Percentiles rank a stretch among this genome's conserved stretches.
Conservation (phyloP, 2,113 vertebrate species). For the Fulica atra region DNA sequence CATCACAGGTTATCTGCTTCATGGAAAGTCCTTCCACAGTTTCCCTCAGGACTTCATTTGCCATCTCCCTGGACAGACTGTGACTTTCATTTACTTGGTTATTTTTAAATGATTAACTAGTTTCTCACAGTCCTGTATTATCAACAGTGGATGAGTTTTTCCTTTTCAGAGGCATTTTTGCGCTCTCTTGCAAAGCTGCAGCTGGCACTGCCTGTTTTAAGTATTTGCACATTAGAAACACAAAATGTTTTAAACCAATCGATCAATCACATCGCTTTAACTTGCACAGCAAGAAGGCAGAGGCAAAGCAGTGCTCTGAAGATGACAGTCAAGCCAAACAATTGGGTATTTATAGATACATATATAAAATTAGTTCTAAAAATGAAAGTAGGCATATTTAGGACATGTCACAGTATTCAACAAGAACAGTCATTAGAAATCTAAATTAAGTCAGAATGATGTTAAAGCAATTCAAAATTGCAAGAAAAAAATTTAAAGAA, state of each 20-base stretch:
- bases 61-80: not conserved
- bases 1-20: not conserved
- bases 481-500: not conserved
- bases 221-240: not conserved
- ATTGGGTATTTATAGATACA: constrained; percentile 11
- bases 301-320: not conserved
- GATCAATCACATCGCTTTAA: not conserved
- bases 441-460: not conserved
- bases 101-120: not conserved
- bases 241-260: not conserved
- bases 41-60: not conserved
- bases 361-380: constrained; percentile 25
- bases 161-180: not conserved
- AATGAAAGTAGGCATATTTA: constrained; percentile 37
- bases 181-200: not conserved
- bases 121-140: not conserved
- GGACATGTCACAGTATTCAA: constrained; percentile 15
- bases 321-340: not conserved
- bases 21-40: not conserved
- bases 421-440: constrained; percentile 28
- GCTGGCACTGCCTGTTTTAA: not conserved
- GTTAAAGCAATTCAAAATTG: not conserved
- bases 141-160: not conserved
- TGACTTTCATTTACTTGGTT: not conserved
- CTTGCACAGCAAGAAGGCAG: not conserved